These are phyloP conservation scores for Leucoraja erinaceus DNA, from an alignment of 2,113 vertebrate genomes.

Conservation along the genomic window DNA sequence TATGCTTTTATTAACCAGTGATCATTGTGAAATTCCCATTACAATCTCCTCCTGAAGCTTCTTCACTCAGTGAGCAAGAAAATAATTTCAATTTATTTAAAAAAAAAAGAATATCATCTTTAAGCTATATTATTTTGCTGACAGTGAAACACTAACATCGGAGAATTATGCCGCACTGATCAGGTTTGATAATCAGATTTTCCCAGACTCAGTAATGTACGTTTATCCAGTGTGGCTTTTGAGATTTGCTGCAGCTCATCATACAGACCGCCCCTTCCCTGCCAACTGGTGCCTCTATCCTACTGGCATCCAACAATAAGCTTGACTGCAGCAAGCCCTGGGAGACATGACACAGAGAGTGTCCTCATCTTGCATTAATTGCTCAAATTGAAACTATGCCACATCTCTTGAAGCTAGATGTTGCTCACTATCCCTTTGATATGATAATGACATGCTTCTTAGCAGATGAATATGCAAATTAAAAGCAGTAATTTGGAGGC, in stretches of 20 bases:
- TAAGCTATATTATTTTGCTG: background rate
- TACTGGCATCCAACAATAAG: slow-evolving; percentile 76
- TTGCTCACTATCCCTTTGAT: slow-evolving; percentile 97
- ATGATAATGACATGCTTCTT: slow-evolving; percentile 99
- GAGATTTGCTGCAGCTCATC: slow-evolving; percentile 37
- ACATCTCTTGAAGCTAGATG: slow-evolving; percentile 96
- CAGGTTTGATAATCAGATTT: slow-evolving; percentile 22
- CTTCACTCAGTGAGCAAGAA: background rate
- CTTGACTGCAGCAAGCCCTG: slow-evolving; percentile 78
- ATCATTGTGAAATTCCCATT: background rate
- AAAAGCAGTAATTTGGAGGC: slow-evolving; percentile 96
- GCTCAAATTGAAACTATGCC: slow-evolving; percentile 99
- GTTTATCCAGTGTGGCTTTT: slow-evolving; percentile 6
- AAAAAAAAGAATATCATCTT: background rate
- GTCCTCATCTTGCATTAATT: slow-evolving; percentile 99
- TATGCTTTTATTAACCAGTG: background rate
- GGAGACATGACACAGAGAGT: slow-evolving; percentile 87
- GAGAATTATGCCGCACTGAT: background rate
- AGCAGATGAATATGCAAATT: slow-evolving; percentile 97
- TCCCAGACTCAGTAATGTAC: background rate
- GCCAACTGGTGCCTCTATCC: slow-evolving; percentile 51
- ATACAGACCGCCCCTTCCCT: slow-evolving; percentile 35
- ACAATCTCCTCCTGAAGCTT: background rate
- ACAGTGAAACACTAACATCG: background rate
- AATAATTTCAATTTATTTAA: background rate